Conservation (phyloP, 2,113 vertebrate genomes). For the Strix uralensis region DNA sequence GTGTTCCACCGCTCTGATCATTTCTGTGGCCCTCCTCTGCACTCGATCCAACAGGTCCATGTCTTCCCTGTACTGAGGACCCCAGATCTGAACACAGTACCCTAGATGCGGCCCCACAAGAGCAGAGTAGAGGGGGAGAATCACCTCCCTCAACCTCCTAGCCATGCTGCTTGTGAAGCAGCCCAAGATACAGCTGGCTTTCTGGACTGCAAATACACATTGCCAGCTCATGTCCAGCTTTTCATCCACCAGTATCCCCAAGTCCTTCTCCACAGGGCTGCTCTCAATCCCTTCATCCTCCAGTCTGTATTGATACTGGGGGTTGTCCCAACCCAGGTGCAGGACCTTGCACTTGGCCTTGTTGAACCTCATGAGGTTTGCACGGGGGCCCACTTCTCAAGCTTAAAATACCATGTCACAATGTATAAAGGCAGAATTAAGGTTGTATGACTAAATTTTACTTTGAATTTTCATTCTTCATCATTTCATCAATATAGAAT, state of each 20-base stretch:
- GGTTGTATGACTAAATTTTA: not conserved
- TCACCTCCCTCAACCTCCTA: rapidly evolving
- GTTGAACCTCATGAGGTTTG: not conserved
- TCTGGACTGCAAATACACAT: not conserved
- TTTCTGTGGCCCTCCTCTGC: not conserved
- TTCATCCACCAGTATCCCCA: not conserved
- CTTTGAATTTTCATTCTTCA: not conserved
- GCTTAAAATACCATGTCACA: not conserved
- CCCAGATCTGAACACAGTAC: not conserved
- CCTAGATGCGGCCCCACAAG: not conserved
- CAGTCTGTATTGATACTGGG: rapidly evolving
- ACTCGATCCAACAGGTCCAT: not conserved
- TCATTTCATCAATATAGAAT: not conserved
- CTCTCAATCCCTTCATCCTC: not conserved
- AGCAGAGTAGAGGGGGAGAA: not conserved
- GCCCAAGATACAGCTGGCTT: not conserved
- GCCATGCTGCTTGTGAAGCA: not conserved
- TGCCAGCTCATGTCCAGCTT: not conserved
- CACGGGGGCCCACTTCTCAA: not conserved
- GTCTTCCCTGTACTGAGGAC: not conserved
- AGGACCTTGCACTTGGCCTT: not conserved
- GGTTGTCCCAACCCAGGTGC: rapidly evolving
- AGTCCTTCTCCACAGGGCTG: not conserved
- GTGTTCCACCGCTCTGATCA: not conserved
- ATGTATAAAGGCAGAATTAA: not conserved